These are phyloP conservation scores for Drosophila longiperda DNA, from an alignment of 2,888 invertebrate species.

Conservation along the genomic window DNA sequence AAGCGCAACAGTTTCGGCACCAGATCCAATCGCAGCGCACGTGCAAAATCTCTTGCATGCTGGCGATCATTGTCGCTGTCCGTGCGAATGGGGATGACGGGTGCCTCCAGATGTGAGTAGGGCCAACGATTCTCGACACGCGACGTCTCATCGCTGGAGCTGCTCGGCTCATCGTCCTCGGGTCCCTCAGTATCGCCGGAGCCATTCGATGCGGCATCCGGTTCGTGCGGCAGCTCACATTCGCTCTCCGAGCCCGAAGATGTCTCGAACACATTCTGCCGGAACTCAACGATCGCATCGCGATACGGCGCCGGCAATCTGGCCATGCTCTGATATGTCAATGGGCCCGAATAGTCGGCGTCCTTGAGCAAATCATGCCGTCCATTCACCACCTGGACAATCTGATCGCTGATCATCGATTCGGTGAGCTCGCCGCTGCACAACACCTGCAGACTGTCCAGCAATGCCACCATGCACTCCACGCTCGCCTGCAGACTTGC, in stretches of 20 bases:
- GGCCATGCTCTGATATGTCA: constrained; percentile 94
- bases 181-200: constrained; percentile 90
- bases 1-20: constrained; percentile 91
- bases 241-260: constrained; percentile 87
- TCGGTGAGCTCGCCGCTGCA: constrained; percentile 91
- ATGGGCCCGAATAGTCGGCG: constrained; percentile 92
- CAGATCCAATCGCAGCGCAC: constrained; percentile 90
- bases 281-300: constrained; percentile 89
- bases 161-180: constrained; percentile 87
- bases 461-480: constrained; percentile 92
- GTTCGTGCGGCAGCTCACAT: constrained; percentile 89
- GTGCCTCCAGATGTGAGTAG: constrained; percentile 84
- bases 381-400: constrained; percentile 87
- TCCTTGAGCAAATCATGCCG: constrained; percentile 89
- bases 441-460: constrained; percentile 93
- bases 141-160: constrained; percentile 85
- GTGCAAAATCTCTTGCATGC: constrained; percentile 93
- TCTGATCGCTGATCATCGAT: constrained; percentile 85
- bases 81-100: constrained; percentile 83
- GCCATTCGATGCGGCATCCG: constrained; percentile 90
- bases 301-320: constrained; percentile 93
- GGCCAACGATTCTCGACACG: constrained; percentile 85
- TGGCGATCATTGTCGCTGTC: constrained; percentile 94
- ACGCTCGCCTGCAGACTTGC: constrained; percentile 92
- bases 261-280: constrained; percentile 88